Base-by-base conservation (phyloP, 2,797 vertebrate species). In the Eospalax fontanierii region DNA sequence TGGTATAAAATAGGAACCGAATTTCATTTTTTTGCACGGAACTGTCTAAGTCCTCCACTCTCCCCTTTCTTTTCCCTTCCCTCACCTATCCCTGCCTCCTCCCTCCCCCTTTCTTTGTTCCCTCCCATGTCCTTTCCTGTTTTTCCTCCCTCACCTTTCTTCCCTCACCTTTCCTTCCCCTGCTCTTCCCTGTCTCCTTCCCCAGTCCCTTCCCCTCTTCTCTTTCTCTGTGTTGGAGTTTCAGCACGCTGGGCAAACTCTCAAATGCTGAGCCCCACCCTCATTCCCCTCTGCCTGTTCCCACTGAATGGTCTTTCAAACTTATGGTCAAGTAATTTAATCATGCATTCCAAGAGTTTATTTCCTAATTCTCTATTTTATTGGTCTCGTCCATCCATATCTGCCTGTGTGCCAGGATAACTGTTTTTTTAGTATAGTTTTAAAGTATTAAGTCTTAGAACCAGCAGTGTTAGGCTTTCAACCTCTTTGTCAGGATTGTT, bases 361-460 rank as follows among this genome's bases (percentile, higher is more conserved):
- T 76, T 85, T 90, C 24, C 28, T 4, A 15, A 66, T 12, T 80
- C 12, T 93, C 6, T 85, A 15, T 85, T 92, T 54, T 68, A 1
- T 92, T 75, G 26, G 33, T 38, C 40, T 75, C 0, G 2, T 50
- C 46, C 46, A 63, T 50, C 46, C 46, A 63, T 70, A 22, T 90
- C 63, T 86, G 26, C 86, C 22, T 87, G 89, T 83, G 76, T 87
- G n/a, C 11, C 26, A 83, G 18, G 65, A 43, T 26, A 15, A n/a
- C 11, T 91, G 28, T 80, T 95, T 89, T 79, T 71, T 87, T 89
- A 65, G 5, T 74, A 6, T 84, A 66, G 19, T n/a, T 57, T 82
- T 89, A n/a, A n/a, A n/a, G 30, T 89, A 81, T 26, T 85, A 87
- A 66, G 1, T 87, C 95, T 93, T 89, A 19, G 18, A 96, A 18